Evolutionary conservation across 2,797 vertebrate genomes (phyloP).

Genomic region (Falco biarmicus): DNA sequence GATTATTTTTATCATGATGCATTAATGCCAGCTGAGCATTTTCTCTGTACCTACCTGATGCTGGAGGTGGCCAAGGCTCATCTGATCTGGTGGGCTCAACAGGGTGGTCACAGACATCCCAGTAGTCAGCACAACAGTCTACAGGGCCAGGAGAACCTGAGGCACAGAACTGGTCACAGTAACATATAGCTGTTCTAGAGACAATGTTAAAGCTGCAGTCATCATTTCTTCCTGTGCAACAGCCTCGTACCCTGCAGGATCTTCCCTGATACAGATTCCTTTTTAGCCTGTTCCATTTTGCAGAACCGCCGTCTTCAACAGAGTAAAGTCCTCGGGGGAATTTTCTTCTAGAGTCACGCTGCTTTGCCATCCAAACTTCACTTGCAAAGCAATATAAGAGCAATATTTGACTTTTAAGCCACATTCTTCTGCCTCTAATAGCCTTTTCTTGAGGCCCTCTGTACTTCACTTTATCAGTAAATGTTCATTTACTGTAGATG

Average conservation of each 20-base stretch:
- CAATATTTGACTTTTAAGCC: slow-evolving; percentile 45
- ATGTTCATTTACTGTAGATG: background rate
- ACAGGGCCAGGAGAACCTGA: slow-evolving; percentile 45
- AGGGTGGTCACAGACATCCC: slow-evolving; percentile 66
- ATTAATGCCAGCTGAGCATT: background rate
- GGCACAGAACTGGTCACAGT: slow-evolving; percentile 79
- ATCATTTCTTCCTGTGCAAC: slow-evolving; percentile 79
- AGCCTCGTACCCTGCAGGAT: slow-evolving; percentile 74
- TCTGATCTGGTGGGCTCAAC: slow-evolving; percentile 6
- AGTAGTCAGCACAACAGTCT: slow-evolving; percentile 81
- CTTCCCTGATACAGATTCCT: slow-evolving; percentile 61
- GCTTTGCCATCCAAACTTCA: slow-evolving; percentile 39
- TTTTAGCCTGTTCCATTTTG: slow-evolving; percentile 54
- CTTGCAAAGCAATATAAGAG: slow-evolving; percentile 56
- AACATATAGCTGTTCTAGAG: slow-evolving; percentile 74
- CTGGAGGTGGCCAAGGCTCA: background rate
- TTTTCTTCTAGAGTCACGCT: slow-evolving; percentile 20
- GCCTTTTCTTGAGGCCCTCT: background rate
- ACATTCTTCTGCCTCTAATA: slow-evolving; percentile 58
- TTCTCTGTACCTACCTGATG: slow-evolving; percentile 59
- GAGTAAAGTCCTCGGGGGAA: background rate
- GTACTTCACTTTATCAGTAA: background rate
- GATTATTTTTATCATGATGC: background rate
- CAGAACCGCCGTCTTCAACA: slow-evolving; percentile 1
- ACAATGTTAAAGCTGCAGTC: slow-evolving; percentile 66